Evolutionary conservation across 2,888 invertebrate species (phyloP).

Genomic region (Plagodis dolabraria): DNA sequence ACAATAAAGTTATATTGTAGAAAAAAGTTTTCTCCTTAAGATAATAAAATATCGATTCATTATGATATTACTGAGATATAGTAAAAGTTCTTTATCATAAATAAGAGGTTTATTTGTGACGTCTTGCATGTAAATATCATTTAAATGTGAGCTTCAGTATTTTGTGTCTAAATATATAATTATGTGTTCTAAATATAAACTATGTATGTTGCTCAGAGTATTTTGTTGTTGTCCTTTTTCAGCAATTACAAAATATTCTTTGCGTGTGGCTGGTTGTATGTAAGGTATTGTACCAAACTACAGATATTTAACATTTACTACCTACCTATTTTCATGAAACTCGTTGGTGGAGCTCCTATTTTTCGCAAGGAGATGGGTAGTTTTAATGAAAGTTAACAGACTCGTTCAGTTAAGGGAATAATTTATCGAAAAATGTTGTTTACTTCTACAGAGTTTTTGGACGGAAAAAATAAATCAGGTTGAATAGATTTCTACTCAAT

Average conservation of each 20-base stretch:
- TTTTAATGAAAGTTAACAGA: not conserved
- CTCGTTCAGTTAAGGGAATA: not conserved
- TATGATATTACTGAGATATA: slow-evolving; percentile 8
- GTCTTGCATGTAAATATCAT: slow-evolving; percentile 29
- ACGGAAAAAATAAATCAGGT: no score
- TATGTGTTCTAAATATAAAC: not conserved
- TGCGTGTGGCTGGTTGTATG: slow-evolving; percentile 94
- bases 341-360: slow-evolving; percentile 6
- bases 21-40: not conserved
- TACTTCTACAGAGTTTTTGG: no score
- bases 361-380: not conserved
- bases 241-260: slow-evolving; percentile 93
- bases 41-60: no score
- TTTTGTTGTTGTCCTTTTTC: slow-evolving; percentile 86
- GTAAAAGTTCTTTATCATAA: slow-evolving; percentile 14
- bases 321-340: slow-evolving; percentile 38
- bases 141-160: slow-evolving; percentile 26
- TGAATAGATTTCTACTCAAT: no score
- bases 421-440: not conserved
- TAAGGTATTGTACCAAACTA: slow-evolving; percentile 88
- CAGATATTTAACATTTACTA: slow-evolving; percentile 64
- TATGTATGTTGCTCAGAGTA: slow-evolving; percentile 69
- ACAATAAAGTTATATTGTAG: no score
- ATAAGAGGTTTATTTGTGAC: slow-evolving; percentile 17
- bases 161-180: not conserved